phyloP scores from a whole-genome alignment of 2,888 invertebrate genomes.

The Eristalis intricaria region DNA sequence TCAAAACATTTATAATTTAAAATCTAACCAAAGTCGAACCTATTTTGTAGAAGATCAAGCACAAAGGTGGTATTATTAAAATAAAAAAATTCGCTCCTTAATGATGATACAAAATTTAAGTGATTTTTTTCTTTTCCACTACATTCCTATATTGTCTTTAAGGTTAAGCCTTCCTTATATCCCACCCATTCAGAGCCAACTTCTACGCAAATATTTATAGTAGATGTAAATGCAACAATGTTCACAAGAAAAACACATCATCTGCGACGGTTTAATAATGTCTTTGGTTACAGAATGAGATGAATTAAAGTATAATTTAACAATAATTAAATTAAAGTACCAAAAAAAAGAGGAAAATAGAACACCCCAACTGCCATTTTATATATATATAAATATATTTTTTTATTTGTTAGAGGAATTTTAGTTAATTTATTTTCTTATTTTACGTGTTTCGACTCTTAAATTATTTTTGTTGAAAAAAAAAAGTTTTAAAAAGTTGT shows the following conservation, averaged over 20 bases:
- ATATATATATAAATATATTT: not conserved
- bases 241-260: not conserved
- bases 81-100: too few relatives aligned
- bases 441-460: conserved; percentile 36
- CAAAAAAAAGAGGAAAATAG: conserved; percentile 29
- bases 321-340: conserved; percentile 41
- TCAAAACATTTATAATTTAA: too few relatives aligned
- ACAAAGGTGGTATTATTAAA: too few relatives aligned
- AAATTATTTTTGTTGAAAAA: conserved; percentile 20
- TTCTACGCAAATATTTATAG: too few relatives aligned
- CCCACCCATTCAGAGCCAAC: too few relatives aligned
- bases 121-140: too few relatives aligned
- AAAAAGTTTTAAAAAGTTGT: not conserved
- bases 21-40: too few relatives aligned
- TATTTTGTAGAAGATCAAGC: too few relatives aligned
- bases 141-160: too few relatives aligned
- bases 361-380: conserved; percentile 60
- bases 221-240: not conserved
- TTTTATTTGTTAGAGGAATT: conserved; percentile 53
- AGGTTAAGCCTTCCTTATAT: too few relatives aligned
- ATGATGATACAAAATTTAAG: too few relatives aligned
- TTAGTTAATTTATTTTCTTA: conserved; percentile 42
- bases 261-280: not conserved
- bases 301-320: not conserved
- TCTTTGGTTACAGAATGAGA: not conserved